Evolutionary conservation across 2,797 vertebrate species (phyloP), one percentile per base, ranked within the genome.

Genomic region (Betta splendens): DNA sequence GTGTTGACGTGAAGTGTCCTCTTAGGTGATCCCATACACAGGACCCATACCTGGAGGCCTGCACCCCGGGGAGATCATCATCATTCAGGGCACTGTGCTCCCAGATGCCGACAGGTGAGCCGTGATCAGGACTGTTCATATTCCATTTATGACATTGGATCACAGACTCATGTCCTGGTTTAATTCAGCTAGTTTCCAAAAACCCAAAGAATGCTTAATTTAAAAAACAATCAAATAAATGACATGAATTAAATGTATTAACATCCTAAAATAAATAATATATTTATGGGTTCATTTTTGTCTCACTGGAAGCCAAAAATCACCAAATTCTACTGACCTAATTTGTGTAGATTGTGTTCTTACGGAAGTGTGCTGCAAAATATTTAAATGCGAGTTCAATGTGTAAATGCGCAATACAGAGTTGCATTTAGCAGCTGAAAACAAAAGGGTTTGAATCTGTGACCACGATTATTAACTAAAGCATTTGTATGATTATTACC

Each of bases 41-140:
- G 94, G 94, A 50, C 92, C 93, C 50, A 94, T 98, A 79, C 84
- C 91, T 50, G 94, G 90, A 75, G 94, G 92, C 36, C 80, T 99
- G 85, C 89, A 88, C 74, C 92, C 94, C 8, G 95, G 96, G 62
- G 91, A 94, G 70, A 90, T 95, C 85, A 87, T 99, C 65, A 88
- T 96, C 44, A 88, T 98, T 40, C 92, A 92, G 61, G 97, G 97
- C 18, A 87, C 80, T 9, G 90, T 98, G 64, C 93, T 87, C 43
- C 81, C 88, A 29, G 91, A 96, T 71, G 89, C 94, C 5, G 95
- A 98, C 85, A 94, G 96, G 97, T 98, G 85, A 70, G 86, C 12
- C 25, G 9, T 7, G 2, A 22, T 5, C 7, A 11, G 12, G 23
- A 29, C 21, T 4, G 11, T n/a, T 7, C 1, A n/a, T 4, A 15